phyloP scores from a whole-genome alignment of 2,888 invertebrate species.

The Lithodes maja region DNA sequence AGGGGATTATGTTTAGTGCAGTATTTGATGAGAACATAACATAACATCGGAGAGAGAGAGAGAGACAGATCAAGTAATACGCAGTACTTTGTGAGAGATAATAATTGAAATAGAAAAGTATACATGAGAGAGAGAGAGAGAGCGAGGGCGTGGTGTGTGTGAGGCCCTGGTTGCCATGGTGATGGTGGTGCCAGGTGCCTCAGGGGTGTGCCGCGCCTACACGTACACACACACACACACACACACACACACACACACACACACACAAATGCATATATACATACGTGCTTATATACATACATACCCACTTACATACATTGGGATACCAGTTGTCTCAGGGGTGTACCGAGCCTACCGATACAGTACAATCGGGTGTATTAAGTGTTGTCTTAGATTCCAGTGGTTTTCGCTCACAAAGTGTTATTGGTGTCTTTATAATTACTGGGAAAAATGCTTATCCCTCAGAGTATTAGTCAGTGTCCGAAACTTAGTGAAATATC shows the following conservation, averaged over 20 bases:
- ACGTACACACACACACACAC: background rate
- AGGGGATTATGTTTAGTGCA: too few relatives aligned
- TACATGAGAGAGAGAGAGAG: background rate
- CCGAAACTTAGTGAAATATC: too few relatives aligned
- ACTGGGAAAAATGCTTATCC: too few relatives aligned
- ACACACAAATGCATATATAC: background rate
- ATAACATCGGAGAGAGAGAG: background rate
- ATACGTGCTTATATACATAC: background rate
- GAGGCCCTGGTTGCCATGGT: background rate
- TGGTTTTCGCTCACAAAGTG: too few relatives aligned
- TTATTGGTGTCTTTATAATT: too few relatives aligned
- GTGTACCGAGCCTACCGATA: too few relatives aligned
- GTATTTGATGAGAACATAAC: background rate
- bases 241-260: conserved; percentile 1
- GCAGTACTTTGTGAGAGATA: background rate
- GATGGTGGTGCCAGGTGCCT: background rate
- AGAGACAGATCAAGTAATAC: background rate
- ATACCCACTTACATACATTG: background rate
- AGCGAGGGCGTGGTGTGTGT: background rate
- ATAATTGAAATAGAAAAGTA: background rate
- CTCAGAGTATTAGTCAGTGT: too few relatives aligned
- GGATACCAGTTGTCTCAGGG: too few relatives aligned
- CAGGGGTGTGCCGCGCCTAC: background rate
- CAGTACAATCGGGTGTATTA: too few relatives aligned
- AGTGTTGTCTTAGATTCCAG: too few relatives aligned